phyloP scores from a whole-genome alignment of 2,797 vertebrate genomes.

The Leptodactylus fallax region DNA sequence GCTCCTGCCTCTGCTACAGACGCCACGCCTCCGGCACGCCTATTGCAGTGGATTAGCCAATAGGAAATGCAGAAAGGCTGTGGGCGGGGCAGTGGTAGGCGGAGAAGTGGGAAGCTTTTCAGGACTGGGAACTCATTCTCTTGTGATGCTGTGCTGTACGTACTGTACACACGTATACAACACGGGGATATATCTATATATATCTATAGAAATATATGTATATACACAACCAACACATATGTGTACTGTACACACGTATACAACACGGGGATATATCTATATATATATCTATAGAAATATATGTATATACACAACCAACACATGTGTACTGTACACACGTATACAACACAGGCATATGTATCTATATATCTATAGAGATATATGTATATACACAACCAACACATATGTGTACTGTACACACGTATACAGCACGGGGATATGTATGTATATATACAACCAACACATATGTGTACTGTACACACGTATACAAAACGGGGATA shows the following conservation, averaged over 20 bases:
- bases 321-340: neutral
- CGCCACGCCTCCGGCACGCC: constrained; percentile 21
- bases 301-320: neutral
- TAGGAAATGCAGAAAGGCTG: neutral
- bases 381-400: neutral
- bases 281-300: too few species aligned
- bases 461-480: neutral
- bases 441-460: too few species aligned
- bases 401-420: neutral
- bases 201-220: neutral
- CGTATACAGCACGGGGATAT: too few species aligned
- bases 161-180: neutral
- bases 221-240: neutral
- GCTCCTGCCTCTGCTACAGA: constrained; percentile 37
- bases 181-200: neutral
- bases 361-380: neutral
- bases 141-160: constrained; percentile 3
- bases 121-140: constrained; percentile 2
- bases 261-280: too few species aligned
- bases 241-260: neutral
- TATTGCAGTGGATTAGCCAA: neutral
- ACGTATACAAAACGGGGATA: too few species aligned
- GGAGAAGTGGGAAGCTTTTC: neutral
- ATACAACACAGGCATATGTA: too few species aligned
- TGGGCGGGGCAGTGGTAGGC: neutral